Percentiles rank a stretch among this genome's conserved stretches.
Conservation (phyloP, 2,888 invertebrate genomes). For the Perizoma affinitatum region DNA sequence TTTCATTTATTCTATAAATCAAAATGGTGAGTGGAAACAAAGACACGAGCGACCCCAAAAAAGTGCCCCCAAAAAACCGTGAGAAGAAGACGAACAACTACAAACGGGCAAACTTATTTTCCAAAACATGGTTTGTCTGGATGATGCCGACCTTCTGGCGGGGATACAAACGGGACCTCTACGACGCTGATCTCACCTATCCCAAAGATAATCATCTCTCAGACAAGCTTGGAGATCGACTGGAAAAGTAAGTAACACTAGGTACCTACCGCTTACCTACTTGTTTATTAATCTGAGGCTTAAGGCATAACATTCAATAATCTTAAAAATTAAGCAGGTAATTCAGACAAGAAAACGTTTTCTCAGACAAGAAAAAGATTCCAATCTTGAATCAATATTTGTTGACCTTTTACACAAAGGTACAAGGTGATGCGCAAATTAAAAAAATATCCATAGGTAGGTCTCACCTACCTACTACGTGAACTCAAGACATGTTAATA, state of each 20-base stretch:
- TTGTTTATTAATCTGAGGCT: too few species aligned
- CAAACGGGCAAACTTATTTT: slow-evolving; percentile 68
- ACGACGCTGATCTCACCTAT: slow-evolving; percentile 87
- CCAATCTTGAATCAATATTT: slow-evolving; percentile 36
- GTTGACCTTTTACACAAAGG: slow-evolving; percentile 44
- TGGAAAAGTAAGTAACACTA: slow-evolving; percentile 84
- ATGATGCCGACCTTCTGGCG: slow-evolving; percentile 84
- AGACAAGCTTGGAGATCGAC: slow-evolving; percentile 84
- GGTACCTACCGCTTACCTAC: too few species aligned
- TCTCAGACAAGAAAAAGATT: slow-evolving; percentile 19
- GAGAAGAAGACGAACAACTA: slow-evolving; percentile 79
- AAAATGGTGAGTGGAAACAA: slow-evolving; percentile 82
- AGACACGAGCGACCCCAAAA: slow-evolving; percentile 68
- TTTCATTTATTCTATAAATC: slow-evolving; percentile 31
- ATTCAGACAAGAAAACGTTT: slow-evolving; percentile 20
- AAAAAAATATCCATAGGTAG: not conserved
- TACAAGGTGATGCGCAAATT: slow-evolving; percentile 52
- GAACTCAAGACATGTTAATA: not conserved
- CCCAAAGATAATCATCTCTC: slow-evolving; percentile 88
- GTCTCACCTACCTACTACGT: not conserved
- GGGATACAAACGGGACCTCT: slow-evolving; percentile 86
- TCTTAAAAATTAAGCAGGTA: not conserved
- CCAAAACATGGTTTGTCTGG: slow-evolving; percentile 79
- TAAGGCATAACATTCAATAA: not conserved
- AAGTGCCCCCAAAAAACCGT: slow-evolving; percentile 75